These are phyloP conservation scores for Slavum lentiscoides DNA, from an alignment of 2,888 invertebrate species.

Conservation along the genomic window DNA sequence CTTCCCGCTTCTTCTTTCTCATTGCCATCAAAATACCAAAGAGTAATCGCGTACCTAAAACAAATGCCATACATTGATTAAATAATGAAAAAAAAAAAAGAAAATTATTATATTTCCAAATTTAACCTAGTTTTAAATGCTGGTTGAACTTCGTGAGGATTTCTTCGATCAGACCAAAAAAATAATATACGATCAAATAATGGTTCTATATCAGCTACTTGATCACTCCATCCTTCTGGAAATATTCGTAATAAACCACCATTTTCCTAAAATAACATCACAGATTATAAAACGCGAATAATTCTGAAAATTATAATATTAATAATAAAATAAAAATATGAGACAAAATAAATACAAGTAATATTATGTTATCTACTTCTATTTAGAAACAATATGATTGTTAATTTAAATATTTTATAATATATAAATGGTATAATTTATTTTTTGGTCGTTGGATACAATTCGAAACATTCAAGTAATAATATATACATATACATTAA, in stretches of 20 bases:
- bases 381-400: too few relatives aligned
- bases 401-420: too few relatives aligned
- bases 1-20: slow-evolving; percentile 68
- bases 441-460: too few relatives aligned
- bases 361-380: too few relatives aligned
- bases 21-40: slow-evolving; percentile 88
- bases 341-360: neutral
- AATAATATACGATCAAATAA: slow-evolving; percentile 90
- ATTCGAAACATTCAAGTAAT: too few relatives aligned
- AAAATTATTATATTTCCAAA: slow-evolving; percentile 9
- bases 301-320: neutral
- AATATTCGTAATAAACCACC: slow-evolving; percentile 92
- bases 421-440: too few relatives aligned
- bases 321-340: neutral
- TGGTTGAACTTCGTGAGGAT: slow-evolving; percentile 96
- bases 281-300: neutral
- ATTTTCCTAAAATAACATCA: slow-evolving; percentile 60
- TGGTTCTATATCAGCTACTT: slow-evolving; percentile 88
- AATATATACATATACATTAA: too few relatives aligned
- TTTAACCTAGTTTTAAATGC: slow-evolving; percentile 75
- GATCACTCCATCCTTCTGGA: slow-evolving; percentile 80
- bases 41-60: slow-evolving; percentile 80
- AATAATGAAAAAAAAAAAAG: neutral
- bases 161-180: slow-evolving; percentile 96
- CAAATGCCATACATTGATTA: neutral